Percentiles rank a stretch among this genome's conserved stretches.
Conservation (phyloP, 2,797 vertebrate genomes). For the Phalanger gymnotis region DNA sequence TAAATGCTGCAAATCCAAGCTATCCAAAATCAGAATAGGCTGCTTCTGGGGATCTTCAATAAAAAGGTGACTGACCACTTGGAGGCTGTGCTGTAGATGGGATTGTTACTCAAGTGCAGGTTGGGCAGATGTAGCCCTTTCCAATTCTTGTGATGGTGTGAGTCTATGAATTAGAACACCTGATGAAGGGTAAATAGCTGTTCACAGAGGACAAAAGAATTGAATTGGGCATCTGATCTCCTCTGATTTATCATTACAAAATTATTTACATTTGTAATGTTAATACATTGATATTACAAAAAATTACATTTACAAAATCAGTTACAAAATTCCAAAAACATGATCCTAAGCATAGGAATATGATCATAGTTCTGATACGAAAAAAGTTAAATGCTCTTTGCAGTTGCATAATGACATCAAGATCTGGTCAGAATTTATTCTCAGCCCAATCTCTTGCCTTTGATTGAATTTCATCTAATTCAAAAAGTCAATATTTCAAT, state of each 20-base stretch:
- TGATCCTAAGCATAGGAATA: not conserved
- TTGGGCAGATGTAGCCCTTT: not conserved
- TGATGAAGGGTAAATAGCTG: not conserved
- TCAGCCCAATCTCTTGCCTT: not conserved
- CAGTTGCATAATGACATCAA: not conserved
- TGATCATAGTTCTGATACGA: constrained; percentile 4
- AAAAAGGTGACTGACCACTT: not conserved
- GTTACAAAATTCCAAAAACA: not conserved
- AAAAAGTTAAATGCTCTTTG: not conserved
- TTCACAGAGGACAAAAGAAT: not conserved
- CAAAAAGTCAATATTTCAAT: not conserved
- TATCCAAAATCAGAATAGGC: not conserved
- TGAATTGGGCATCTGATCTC: not conserved
- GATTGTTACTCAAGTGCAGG: not conserved
- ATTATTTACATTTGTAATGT: too few relatives aligned
- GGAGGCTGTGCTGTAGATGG: not conserved
- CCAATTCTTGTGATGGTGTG: not conserved
- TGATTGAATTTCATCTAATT: not conserved
- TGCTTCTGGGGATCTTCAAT: not conserved
- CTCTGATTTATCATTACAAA: not conserved
- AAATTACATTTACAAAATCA: too few relatives aligned
- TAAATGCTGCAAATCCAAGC: not conserved
- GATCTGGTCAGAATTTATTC: not conserved
- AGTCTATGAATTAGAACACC: not conserved
- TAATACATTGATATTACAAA: too few relatives aligned